Evolutionary conservation across 2,888 invertebrate genomes (phyloP), one percentile per base, ranked within the genome.

Genomic region (Halocaridina rubra): DNA sequence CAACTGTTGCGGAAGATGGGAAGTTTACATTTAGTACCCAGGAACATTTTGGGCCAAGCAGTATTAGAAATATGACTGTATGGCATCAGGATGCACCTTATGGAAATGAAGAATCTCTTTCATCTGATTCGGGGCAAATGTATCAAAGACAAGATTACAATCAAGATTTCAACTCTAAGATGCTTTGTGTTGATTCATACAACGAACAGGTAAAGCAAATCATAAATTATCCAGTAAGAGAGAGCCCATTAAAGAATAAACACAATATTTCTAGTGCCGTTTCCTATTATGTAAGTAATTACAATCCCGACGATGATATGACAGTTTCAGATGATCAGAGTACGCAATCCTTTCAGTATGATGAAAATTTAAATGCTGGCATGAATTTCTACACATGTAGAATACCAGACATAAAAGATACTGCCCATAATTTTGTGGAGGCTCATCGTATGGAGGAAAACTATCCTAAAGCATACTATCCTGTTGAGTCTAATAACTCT

Each of bases 91-190:
- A 82, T 24, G 67, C 76, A 19, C 39, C 69, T 7, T 82, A 82
- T 29, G 61, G 61, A 13, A 30, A 72, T 24, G 82, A 82, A 32
- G 82, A 82, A 39, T 82, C 82, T 10, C 82, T 82, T 4, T 82
- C 82, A 16, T 82, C 82, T 24, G 82, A 82, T 53, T 82, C 82
- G 22, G 59, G 78, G 61, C 82, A 82, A 24, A 72, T 82, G 71
- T 82, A 82, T 59, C 82, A 82, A 78, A 82, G 82, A 78, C 77
- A 82, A 61, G 72, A 77, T 19, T 82, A 82, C 72, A 77, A 82
- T 59, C 82, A 77, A n/a, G 74, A 22, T 30, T 82, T 82, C 32
- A 77, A 59, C 30, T 71, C 72, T 30, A 82, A 82, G 59, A 30
- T 77, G 29, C 61, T 53, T 5, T 75, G 74, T 27, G 27, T 77